Base-by-base conservation (phyloP, 2,113 vertebrate genomes). In the Thermophis baileyi region DNA sequence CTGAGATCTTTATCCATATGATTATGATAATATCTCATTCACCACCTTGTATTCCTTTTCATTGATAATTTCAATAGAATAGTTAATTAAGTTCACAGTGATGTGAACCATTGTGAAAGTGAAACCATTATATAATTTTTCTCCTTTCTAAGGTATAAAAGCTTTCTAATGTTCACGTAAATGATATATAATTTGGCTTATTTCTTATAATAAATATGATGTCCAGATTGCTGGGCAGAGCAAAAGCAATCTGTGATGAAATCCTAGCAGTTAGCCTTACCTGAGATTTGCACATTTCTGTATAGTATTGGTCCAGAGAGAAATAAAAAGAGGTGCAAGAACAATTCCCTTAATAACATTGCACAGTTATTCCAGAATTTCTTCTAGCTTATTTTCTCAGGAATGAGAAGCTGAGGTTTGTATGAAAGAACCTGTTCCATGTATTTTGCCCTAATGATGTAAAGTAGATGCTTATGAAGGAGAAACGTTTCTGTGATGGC, bases 141-240 rank as follows among this genome's bases (percentile, higher is more conserved):
- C 0, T 92, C 91, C 94, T 25, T 90, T 94, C 85, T 89, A 93
- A 89, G 91, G 92, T 95, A 90, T 93, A 89, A 94, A 92, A 44
- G 94, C 49, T 92, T 95, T 95, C n/a, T 91, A 69, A 94, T 94
- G 92, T 93, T 47, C 18, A 47, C 86, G 9, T 85, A 47, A 95
- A 91, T 93, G 30, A n/a, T n/a, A 27, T 24, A 63, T 88, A 30
- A 0, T 74, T 93, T 40, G 92, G 16, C 9, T 93, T 1, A 55
- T 91, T 22, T 85, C 91, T 63, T 94, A 87, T 89, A 46, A 91
- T 94, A 95, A 95, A 30, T 46, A 91, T 93, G 2, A 3, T 88
- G 0, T 89, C 47, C 89, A 88, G 95, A 95, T 94, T 92, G 14
- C 6, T 92, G 93, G 50, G 60, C 0, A 94, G 74, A 94, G 93